phyloP scores from a whole-genome alignment of 2,888 invertebrate species.

The Geotrupes spiniger region DNA sequence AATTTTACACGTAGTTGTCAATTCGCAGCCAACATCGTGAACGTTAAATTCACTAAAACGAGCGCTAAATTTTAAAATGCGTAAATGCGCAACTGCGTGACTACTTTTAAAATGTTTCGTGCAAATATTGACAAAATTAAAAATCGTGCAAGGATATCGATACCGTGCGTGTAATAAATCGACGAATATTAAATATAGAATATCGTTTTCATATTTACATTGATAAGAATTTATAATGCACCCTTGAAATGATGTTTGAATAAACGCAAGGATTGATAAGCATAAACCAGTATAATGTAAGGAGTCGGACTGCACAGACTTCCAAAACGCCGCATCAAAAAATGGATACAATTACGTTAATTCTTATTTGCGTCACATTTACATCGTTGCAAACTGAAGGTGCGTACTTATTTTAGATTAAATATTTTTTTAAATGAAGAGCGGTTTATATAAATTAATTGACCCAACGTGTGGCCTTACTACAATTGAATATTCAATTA shows the following conservation, averaged over 20 bases:
- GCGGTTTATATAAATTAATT: conserved; percentile 17
- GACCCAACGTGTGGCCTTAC: conserved; percentile 29
- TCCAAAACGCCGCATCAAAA: conserved; percentile 16
- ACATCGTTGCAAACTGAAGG: conserved; percentile 9
- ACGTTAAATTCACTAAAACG: neutral
- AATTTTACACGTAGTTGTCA: conserved; percentile 18
- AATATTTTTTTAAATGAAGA: conserved; percentile 13
- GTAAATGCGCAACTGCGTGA: conserved; percentile 1
- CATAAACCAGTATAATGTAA: conserved; percentile 32
- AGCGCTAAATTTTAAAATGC: neutral
- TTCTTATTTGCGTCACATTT: conserved; percentile 9
- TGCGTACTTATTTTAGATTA: conserved; percentile 5
- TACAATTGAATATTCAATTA: conserved; percentile 35
- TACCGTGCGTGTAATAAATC: neutral
- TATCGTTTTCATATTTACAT: conserved; percentile 22
- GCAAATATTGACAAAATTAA: neutral
- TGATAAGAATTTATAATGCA: conserved; percentile 35
- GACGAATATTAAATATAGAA: neutral
- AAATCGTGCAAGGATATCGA: too few relatives aligned
- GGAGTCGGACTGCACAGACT: conserved; percentile 25
- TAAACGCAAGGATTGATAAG: conserved; percentile 35
- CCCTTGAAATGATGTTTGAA: conserved; percentile 32
- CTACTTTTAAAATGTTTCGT: conserved; percentile 8
- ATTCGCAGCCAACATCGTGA: neutral
- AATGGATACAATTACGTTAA: conserved; percentile 20